phyloP scores from a whole-genome alignment of 2,888 invertebrate genomes.

The Chrysolina haemoptera region DNA sequence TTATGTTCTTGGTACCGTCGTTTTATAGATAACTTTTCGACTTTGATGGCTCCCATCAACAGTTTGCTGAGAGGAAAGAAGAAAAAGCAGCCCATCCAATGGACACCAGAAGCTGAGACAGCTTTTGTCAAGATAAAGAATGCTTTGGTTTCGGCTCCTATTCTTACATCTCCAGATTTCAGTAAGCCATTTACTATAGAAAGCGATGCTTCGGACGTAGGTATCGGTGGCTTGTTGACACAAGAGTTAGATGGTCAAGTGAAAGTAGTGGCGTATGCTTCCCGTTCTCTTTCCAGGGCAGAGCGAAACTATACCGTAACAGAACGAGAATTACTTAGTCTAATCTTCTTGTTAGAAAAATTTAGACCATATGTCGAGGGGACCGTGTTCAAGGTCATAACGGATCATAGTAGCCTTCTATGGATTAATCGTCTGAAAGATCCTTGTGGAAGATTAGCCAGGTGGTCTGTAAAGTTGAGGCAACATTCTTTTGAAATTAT shows the following conservation, averaged over 20 bases:
- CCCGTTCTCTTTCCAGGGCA: slow-evolving; percentile 32
- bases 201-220: slow-evolving; percentile 51
- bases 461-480: slow-evolving; percentile 42
- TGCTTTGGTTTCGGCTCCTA: slow-evolving; percentile 51
- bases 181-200: slow-evolving; percentile 53
- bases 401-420: slow-evolving; percentile 52
- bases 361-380: slow-evolving; percentile 52
- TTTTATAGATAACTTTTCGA: slow-evolving; percentile 53
- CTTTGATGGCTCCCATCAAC: slow-evolving; percentile 52
- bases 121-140: slow-evolving; percentile 53
- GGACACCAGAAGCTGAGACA: slow-evolving; percentile 50
- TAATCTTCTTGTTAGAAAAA: slow-evolving; percentile 37
- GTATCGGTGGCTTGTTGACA: slow-evolving; percentile 51
- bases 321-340: slow-evolving; percentile 44
- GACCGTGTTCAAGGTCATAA: slow-evolving; percentile 53
- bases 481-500: background rate
- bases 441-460: slow-evolving; percentile 52
- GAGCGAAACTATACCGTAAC: slow-evolving; percentile 41
- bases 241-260: slow-evolving; percentile 25
- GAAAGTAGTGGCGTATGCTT: slow-evolving; percentile 44
- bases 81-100: slow-evolving; percentile 47
- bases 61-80: slow-evolving; percentile 50
- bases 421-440: slow-evolving; percentile 55
- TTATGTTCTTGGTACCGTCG: slow-evolving; percentile 45
- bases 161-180: slow-evolving; percentile 55